Conservation (phyloP, 2,797 vertebrate species). For the Peromyscus attwateri region DNA sequence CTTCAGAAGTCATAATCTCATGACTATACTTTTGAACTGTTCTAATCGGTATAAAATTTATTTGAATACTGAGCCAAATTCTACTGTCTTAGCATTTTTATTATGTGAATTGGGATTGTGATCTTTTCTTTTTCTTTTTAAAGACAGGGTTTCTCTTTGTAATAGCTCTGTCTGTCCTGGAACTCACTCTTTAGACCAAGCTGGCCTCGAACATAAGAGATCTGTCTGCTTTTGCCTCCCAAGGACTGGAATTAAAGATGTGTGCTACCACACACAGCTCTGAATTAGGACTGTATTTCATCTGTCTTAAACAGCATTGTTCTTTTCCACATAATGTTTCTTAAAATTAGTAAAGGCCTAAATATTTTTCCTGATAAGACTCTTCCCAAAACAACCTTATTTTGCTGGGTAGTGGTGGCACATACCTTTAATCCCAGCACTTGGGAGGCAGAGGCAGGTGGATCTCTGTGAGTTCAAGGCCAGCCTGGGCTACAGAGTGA, state of each 20-base stretch:
- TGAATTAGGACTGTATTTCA: neutral
- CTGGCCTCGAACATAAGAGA: no score
- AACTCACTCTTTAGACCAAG: no score
- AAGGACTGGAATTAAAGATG: no score
- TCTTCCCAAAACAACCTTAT: neutral
- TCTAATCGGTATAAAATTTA: conserved; percentile 16
- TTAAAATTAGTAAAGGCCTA: conserved; percentile 8
- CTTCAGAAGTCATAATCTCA: neutral
- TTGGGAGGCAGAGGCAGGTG: no score
- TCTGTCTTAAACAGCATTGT: neutral
- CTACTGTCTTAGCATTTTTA: neutral
- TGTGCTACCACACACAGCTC: no score
- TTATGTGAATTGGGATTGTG: neutral
- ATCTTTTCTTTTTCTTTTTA: no score
- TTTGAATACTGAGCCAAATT: neutral
- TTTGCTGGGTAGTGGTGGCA: neutral
- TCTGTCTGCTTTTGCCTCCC: no score
- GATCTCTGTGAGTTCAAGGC: no score
- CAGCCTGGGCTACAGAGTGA: no score
- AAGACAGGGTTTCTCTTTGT: no score
- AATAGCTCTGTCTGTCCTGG: no score
- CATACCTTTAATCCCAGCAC: no score
- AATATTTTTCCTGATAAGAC: neutral
- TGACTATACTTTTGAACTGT: neutral
- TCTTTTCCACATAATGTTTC: neutral